phyloP scores from a whole-genome alignment of 2,888 invertebrate genomes.

The Epirrita christyi region DNA sequence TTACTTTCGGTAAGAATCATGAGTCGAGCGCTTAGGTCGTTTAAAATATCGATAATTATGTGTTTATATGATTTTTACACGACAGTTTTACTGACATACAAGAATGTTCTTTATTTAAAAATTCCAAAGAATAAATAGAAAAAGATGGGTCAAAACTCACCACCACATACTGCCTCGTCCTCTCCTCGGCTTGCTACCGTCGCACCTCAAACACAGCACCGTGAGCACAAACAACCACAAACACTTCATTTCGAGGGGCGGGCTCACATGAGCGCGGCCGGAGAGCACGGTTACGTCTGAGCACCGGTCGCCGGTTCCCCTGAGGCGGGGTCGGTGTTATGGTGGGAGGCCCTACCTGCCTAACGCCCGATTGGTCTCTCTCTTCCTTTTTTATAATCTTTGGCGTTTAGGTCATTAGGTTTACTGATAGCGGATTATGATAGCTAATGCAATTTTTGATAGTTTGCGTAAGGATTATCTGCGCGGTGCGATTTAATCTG shows the following conservation, averaged over 20 bases:
- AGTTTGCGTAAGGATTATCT: conserved; percentile 23
- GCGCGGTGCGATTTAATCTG: conserved; percentile 15
- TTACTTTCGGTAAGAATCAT: neutral
- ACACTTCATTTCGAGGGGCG: conserved; percentile 82
- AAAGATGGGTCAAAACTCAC: conserved; percentile 82
- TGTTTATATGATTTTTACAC: neutral
- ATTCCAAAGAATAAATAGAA: conserved; percentile 24
- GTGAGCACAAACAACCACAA: conserved; percentile 83
- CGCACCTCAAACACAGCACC: conserved; percentile 80
- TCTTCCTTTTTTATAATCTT: conserved; percentile 46
- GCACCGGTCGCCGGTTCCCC: conserved; percentile 45
- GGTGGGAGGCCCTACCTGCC: conserved; percentile 78
- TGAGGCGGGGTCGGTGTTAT: conserved; percentile 70
- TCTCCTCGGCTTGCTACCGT: conserved; percentile 87
- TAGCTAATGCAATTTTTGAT: conserved; percentile 38
- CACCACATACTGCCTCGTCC: conserved; percentile 97
- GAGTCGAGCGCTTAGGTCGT: neutral
- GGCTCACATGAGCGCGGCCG: conserved; percentile 76
- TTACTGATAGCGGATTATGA: conserved; percentile 37
- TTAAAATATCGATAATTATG: neutral
- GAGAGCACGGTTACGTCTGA: conserved; percentile 72
- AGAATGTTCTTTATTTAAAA: neutral
- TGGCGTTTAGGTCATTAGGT: conserved; percentile 67
- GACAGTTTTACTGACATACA: neutral
- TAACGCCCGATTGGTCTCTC: conserved; percentile 72